Evolutionary conservation across 2,797 vertebrate genomes (phyloP).

Genomic region (Avahi laniger): DNA sequence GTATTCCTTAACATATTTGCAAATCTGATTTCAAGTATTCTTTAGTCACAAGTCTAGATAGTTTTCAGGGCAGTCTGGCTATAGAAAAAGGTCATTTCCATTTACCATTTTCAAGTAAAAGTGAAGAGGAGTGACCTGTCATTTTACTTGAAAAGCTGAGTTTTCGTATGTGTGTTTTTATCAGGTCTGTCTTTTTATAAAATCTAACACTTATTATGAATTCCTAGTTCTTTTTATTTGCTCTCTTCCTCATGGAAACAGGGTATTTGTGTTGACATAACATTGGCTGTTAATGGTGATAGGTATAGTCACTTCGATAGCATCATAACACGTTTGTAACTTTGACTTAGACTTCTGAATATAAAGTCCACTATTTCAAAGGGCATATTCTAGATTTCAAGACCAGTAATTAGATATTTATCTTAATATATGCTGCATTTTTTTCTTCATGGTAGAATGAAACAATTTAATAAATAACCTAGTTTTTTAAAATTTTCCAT

Average conservation of each 20-base stretch:
- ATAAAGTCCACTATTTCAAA: conserved; percentile 63
- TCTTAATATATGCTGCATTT: neutral
- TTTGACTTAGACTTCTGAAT: conserved; percentile 55
- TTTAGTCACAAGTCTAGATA: conserved; percentile 39
- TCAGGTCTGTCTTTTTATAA: conserved; percentile 47
- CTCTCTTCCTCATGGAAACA: conserved; percentile 17
- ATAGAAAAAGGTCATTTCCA: conserved; percentile 64
- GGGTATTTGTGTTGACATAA: conserved; percentile 47
- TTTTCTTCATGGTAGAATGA: neutral
- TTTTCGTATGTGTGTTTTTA: neutral
- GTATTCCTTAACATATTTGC: conserved; percentile 26
- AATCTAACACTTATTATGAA: conserved; percentile 49
- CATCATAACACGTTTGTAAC: neutral
- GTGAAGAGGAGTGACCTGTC: conserved; percentile 57
- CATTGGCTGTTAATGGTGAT: conserved; percentile 44
- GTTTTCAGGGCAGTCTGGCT: conserved; percentile 62
- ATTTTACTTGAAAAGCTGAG: conserved; percentile 49
- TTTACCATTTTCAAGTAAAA: conserved; percentile 33
- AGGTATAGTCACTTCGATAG: neutral
- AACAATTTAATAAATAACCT: conserved; percentile 31
- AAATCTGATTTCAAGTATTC: neutral
- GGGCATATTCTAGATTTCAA: conserved; percentile 54
- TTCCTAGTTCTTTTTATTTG: neutral
- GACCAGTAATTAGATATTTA: conserved; percentile 13
- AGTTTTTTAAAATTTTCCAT: neutral